phyloP scores from a whole-genome alignment of 1,140 invertebrate species.

The Hestina assimilis region DNA sequence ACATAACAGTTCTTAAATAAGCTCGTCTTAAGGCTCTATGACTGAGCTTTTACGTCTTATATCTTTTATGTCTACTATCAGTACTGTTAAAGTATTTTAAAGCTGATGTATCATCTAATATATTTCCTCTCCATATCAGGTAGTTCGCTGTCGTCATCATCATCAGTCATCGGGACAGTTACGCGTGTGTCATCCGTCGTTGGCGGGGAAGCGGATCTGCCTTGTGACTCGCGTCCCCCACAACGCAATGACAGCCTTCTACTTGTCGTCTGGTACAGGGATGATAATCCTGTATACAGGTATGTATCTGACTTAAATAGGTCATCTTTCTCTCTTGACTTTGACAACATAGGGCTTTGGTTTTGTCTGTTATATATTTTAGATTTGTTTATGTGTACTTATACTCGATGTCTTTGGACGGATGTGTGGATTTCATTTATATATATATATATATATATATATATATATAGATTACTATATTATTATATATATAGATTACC shows the following conservation, averaged over 20 bases:
- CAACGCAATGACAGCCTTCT: conserved; percentile 77
- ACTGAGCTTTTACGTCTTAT: too few relatives aligned
- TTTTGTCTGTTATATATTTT: too few relatives aligned
- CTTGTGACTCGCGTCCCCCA: conserved; percentile 78
- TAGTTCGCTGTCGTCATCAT: conserved; percentile 30
- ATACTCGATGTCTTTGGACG: neutral
- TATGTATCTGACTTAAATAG: conserved; percentile 22
- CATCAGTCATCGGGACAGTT: conserved; percentile 45
- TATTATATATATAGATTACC: neutral
- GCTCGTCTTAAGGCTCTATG: too few relatives aligned
- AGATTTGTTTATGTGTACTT: neutral
- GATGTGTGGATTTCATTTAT: neutral
- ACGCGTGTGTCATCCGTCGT: conserved; percentile 67
- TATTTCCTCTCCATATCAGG: conserved; percentile 31
- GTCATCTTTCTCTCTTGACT: neutral
- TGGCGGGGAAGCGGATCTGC: conserved; percentile 76
- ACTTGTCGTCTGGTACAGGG: conserved; percentile 79
- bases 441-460: neutral
- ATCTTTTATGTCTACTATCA: too few relatives aligned
- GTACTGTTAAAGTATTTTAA: too few relatives aligned
- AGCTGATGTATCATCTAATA: neutral
- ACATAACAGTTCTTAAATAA: too few relatives aligned
- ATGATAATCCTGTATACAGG: conserved; percentile 80
- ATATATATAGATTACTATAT: neutral
- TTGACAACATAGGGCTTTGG: too few relatives aligned